Base-by-base conservation (phyloP, 2,113 vertebrate species). In the Nerophis ophidion region DNA sequence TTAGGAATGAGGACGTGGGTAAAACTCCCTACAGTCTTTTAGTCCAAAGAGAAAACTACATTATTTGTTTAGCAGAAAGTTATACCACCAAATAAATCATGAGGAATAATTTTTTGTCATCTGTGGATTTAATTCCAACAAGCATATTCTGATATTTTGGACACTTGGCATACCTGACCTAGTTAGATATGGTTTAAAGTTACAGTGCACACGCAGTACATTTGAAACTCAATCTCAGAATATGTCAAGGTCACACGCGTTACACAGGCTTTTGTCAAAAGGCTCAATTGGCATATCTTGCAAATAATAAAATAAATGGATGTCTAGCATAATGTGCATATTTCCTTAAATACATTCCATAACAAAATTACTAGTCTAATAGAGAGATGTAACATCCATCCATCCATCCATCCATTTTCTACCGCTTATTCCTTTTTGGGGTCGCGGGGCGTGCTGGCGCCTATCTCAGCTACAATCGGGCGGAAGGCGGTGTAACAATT, bases 211-310 rank as follows among this genome's bases (percentile, higher is more conserved):
- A 62, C 6, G 55, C 52, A 60, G 64, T 60, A 11, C 57, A 60
- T 74, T 71, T 65, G 65, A 70, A 77, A 77, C 57, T 44, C 36
- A 76, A 75, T 65, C 50, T 69, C 51, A 66, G 55, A 71, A 36
- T 36, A n/a, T 33, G 10, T 16, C 8, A 63, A 58, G 36, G 26
- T 57, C 70, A 48, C 46, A 64, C 62, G 63, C 53, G 46, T 71
- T 57, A 56, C 72, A 55, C 71, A 50, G 60, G 48, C 69, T 72
- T 74, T 80, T 76, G 63, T 80, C 69, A 70, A 48, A 64, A 72
- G 14, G 38, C 50, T 40, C 72, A 76, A 61, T 62, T 68, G 59
- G 53, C 58, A 35, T 17, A 40, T 60, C 35, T 66, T 12, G n/a
- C 10, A 40, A 33, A 35, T 19, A 26, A 40, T 17, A 12, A 44